Evolutionary conservation across 2,888 invertebrate species (phyloP), one percentile per base, ranked within the genome.

Genomic region (Limnephilus marmoratus): DNA sequence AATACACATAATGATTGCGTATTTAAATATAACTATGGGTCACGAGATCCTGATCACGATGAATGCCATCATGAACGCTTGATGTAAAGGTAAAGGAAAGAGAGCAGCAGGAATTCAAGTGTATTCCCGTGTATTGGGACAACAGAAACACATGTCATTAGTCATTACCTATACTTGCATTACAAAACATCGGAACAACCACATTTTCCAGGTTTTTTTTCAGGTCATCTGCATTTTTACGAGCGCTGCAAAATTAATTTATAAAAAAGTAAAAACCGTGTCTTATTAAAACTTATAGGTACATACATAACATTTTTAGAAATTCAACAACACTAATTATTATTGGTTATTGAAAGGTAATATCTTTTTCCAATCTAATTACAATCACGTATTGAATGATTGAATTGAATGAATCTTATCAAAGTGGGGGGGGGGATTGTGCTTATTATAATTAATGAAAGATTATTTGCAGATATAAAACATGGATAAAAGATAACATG

Each of bases 171-270:
- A 98, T 97, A 95, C 98, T 97, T 94, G 99, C 98, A 95, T 98
- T 98, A 96, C 99, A 99, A 97, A 99, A 99, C 98, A 99, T 99
- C 94, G 99, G 99, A 94, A 99, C 98, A 94, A 99, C 99, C 94
- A 99, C 99, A 95, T 97, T 97, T 96, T 99, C 99, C 96, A 99
- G 97, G 95, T 98, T 98, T 96, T 98, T 98, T 96, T 99, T 98
- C 95, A 99, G 97, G 95, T 98, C 98, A 95, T 98, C 98, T 93
- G 98, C 98, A 96, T 98, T 99, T 97, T 99, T 99, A 95, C 99
- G 97, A 95, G 99, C 98, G 97, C 99, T 99, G 96, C 95, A 97
- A 95, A 86, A 88, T 53, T 34, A 88, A 93, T 31, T 37, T 11
- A 82, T 24, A 81, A 24, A 49, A 29, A 41, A 31, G 68, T 80